phyloP scores from a whole-genome alignment of 1,140 invertebrate species.

The Bombus turneri region DNA sequence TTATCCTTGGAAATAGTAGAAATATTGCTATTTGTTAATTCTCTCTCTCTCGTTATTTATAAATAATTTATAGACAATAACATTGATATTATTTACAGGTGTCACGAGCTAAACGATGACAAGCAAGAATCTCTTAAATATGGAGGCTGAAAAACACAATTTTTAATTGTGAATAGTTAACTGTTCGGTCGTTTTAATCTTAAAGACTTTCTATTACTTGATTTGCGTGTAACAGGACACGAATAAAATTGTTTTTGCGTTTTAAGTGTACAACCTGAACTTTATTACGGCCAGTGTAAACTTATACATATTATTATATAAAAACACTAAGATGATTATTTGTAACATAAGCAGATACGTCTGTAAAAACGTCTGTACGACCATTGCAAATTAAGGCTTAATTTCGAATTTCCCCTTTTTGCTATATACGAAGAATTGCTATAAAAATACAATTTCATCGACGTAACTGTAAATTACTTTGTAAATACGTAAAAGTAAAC shows the following conservation, averaged over 20 bases:
- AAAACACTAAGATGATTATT: not conserved
- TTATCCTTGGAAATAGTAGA: no score
- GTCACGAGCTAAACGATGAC: conserved; percentile 77
- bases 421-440: not conserved
- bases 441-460: conserved; percentile 1
- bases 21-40: not conserved
- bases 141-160: not conserved
- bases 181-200: not conserved
- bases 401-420: not conserved
- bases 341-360: conserved; percentile 18
- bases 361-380: conserved; percentile 9
- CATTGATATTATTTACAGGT: conserved; percentile 68
- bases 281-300: conserved; percentile 19
- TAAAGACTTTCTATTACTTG: not conserved
- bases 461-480: not conserved
- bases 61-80: not conserved
- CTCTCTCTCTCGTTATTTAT: not conserved
- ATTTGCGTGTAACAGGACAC: no score
- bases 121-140: not conserved
- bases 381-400: not conserved
- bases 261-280: not conserved
- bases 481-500: conserved; percentile 33
- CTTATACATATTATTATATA: not conserved
- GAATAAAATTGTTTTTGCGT: not conserved
- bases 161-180: conserved; percentile 18